Evolutionary conservation across 2,888 invertebrate species (phyloP).

Genomic region (Callosobruchus maculatus): DNA sequence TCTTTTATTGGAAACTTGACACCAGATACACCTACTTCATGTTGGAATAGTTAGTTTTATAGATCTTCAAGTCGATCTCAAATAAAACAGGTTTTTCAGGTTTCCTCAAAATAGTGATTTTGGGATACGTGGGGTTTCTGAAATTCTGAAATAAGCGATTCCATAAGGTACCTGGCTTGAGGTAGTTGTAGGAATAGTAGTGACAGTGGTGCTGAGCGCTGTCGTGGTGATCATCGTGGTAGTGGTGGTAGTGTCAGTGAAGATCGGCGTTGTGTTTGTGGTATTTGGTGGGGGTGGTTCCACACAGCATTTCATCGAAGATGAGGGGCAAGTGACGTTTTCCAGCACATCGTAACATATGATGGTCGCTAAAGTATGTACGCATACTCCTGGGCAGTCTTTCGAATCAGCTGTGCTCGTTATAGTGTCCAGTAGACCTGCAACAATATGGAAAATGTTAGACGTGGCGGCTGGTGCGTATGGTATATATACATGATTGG

Average conservation of each 20-base stretch:
- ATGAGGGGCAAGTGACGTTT: slow-evolving; percentile 74
- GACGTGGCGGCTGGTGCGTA: too few relatives aligned
- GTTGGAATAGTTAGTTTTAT: too few relatives aligned
- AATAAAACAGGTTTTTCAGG: too few relatives aligned
- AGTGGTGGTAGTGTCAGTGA: slow-evolving; percentile 35
- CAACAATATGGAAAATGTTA: too few relatives aligned
- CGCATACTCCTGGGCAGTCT: slow-evolving; percentile 86
- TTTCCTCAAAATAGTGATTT: too few relatives aligned
- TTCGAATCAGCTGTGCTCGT: slow-evolving; percentile 81
- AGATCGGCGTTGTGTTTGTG: slow-evolving; percentile 34
- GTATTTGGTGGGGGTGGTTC: slow-evolving; percentile 65
- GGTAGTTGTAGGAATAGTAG: slow-evolving; percentile 25
- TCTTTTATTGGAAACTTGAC: too few relatives aligned
- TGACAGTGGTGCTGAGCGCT: slow-evolving; percentile 29
- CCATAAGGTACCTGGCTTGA: slow-evolving; percentile 26
- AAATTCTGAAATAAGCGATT: too few relatives aligned
- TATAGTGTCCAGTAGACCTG: slow-evolving; percentile 80
- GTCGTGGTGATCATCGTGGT: slow-evolving; percentile 35
- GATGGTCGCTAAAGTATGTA: slow-evolving; percentile 79
- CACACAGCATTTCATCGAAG: slow-evolving; percentile 81
- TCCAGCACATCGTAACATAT: slow-evolving; percentile 84
- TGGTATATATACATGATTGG: too few relatives aligned
- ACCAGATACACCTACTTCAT: too few relatives aligned
- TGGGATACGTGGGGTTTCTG: too few relatives aligned
- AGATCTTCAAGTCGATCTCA: too few relatives aligned